Evolutionary conservation across 2,888 invertebrate genomes (phyloP).

Genomic region (Nomada flava): DNA sequence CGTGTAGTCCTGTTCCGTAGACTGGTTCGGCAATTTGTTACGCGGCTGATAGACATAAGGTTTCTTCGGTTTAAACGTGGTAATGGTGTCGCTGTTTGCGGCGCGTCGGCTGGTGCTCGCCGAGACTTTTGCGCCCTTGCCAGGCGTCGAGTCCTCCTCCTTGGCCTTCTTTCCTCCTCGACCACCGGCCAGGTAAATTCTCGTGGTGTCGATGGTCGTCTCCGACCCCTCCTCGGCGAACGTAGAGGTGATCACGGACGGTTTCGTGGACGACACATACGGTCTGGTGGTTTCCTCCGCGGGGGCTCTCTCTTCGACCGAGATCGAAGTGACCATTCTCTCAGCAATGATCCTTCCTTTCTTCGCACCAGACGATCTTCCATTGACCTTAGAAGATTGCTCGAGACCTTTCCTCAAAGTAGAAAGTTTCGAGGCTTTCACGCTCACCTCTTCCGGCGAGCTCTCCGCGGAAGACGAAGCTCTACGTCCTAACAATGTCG

Average conservation of each 20-base stretch:
- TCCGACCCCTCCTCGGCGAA: slow-evolving; percentile 41
- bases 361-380: slow-evolving; percentile 33
- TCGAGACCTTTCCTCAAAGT: slow-evolving; percentile 34
- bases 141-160: slow-evolving; percentile 31
- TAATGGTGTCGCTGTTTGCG: slow-evolving; percentile 20
- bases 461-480: slow-evolving; percentile 18
- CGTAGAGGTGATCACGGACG: background rate
- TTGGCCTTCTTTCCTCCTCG: slow-evolving; percentile 25
- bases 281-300: slow-evolving; percentile 43
- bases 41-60: slow-evolving; percentile 5
- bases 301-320: slow-evolving; percentile 41
- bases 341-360: slow-evolving; percentile 59
- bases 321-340: slow-evolving; percentile 58
- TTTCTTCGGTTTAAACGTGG: slow-evolving; percentile 52
- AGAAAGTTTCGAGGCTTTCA: slow-evolving; percentile 44
- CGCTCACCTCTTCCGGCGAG: slow-evolving; percentile 18
- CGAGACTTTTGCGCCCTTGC: slow-evolving; percentile 1
- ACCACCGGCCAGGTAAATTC: background rate
- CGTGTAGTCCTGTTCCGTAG: background rate
- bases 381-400: slow-evolving; percentile 18
- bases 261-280: slow-evolving; percentile 7
- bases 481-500: slow-evolving; percentile 1
- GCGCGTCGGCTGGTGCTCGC: background rate
- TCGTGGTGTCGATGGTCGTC: slow-evolving; percentile 45
- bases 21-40: slow-evolving; percentile 21